A percentile compares a stretch with the other conserved stretches of the same genome.
Conservation (phyloP, 30 jellyfish, hydroid and myxozoan species). For the Aurelia sp. region DNA sequence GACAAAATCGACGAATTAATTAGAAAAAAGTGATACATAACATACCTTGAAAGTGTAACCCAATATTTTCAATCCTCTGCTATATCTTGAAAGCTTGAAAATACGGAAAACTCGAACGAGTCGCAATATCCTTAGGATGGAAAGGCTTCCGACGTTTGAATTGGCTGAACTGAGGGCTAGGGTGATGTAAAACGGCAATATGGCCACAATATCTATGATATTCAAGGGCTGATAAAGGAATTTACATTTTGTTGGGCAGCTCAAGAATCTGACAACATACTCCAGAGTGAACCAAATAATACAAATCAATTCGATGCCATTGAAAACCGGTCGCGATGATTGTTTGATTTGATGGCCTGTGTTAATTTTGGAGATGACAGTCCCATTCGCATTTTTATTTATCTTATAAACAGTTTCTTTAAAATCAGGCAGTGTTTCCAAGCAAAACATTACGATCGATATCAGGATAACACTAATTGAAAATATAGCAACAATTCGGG, state of each 20-base stretch:
- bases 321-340: slow-evolving; percentile 65
- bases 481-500: slow-evolving; percentile 85
- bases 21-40: not conserved
- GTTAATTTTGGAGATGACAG: slow-evolving; percentile 50
- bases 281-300: slow-evolving; percentile 94
- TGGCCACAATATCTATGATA: slow-evolving; percentile 91
- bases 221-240: slow-evolving; percentile 89
- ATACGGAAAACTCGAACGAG: slow-evolving; percentile 95
- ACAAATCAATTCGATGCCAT: slow-evolving; percentile 75
- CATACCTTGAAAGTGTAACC: slow-evolving; percentile 98
- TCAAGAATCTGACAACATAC: slow-evolving; percentile 71
- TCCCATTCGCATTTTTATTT: slow-evolving; percentile 67
- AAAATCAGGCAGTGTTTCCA: slow-evolving; percentile 94
- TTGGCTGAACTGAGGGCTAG: slow-evolving; percentile 68
- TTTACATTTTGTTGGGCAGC: slow-evolving; percentile 77
- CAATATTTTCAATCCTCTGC: slow-evolving; percentile 92
- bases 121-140: slow-evolving; percentile 92
- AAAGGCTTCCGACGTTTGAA: slow-evolving; percentile 85
- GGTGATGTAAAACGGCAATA: slow-evolving; percentile 91
- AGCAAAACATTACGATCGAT: slow-evolving; percentile 93
- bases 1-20: not conserved
- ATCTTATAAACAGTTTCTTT: slow-evolving; percentile 63
- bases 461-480: slow-evolving; percentile 85
- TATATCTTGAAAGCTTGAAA: slow-evolving; percentile 92
- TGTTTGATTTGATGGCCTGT: slow-evolving; percentile 67